Percentiles rank a stretch among this genome's conserved stretches.
Conservation (phyloP, 2,113 vertebrate species). For the Chinchilla lanigera region DNA sequence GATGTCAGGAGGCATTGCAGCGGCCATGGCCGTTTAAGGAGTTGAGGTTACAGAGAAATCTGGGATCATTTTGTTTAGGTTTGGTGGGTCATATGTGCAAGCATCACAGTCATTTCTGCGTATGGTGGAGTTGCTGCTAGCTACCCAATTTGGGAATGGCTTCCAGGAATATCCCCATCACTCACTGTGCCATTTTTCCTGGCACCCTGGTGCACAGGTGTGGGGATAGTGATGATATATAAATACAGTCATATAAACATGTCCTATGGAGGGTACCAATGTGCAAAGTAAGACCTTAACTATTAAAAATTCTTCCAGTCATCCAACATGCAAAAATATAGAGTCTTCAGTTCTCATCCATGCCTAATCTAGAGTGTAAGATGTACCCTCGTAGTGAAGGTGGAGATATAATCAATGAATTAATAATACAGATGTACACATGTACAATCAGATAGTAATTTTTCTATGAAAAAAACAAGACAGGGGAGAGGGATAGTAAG, state of each 20-base stretch:
- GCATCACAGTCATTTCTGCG: not conserved
- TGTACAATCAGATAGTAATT: not conserved
- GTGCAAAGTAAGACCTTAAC: not conserved
- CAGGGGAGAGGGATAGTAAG: not conserved
- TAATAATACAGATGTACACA: not conserved
- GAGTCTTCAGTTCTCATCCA: not conserved
- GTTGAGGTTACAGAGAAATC: not conserved
- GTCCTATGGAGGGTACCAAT: not conserved
- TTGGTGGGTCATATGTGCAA: not conserved
- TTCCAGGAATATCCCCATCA: not conserved
- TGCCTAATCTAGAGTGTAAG: not conserved
- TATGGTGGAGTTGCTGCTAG: not conserved
- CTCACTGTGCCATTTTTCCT: not conserved
- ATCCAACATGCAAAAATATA: not conserved
- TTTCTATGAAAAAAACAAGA: conserved; percentile 1
- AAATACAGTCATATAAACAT: not conserved
- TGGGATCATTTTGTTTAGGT: not conserved
- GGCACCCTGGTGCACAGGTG: not conserved
- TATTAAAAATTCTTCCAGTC: not conserved
- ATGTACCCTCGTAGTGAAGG: not conserved
- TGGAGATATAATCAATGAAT: not conserved
- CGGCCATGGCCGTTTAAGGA: not conserved
- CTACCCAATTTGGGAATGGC: too few species aligned
- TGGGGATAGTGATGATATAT: not conserved
- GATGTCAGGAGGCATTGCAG: not conserved